Base-by-base conservation (phyloP, 2,113 vertebrate species). In the Phalacrocorax carbo region DNA sequence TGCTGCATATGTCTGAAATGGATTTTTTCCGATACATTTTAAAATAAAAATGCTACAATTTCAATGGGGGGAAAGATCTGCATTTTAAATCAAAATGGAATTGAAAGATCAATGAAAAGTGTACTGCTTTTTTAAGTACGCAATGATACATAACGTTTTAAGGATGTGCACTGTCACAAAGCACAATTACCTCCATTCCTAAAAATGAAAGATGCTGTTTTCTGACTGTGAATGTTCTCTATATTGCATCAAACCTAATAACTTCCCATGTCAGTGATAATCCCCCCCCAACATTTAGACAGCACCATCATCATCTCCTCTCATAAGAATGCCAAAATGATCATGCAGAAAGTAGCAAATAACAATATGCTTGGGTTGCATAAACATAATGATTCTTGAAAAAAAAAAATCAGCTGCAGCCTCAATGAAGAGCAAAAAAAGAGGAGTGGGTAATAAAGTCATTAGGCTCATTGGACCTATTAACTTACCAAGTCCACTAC, bases 41-140 rank as follows among this genome's bases (percentile, higher is more conserved):
- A 96, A 97, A 97, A 96, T 98, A 98, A 97, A 97, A 97, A 97
- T 93, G 97, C 64, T 78, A 97, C 95, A 93, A 97, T 98, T 98
- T 97, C 97, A 96, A 98, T 84, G 94, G 91, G 88, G 96, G 93
- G 95, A 93, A 97, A 97, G 96, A 98, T 98, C 97, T 97, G 95
- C 97, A 98, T 98, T 98, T 98, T 96, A 98, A 97, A 98, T 97
- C 97, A 96, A 97, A 98, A 96, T 49, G 92, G 96, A 98, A 97
- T 92, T 82, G 96, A 96, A 97, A 97, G 97, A 98, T 97, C 97
- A 97, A 96, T 97, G 97, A 97, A 97, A 96, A 96, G 83, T 61
- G 55, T 81, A 46, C 92, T 93, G 95, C 94, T 97, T 97, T 97
- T 97, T 90, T 94, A 97, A 98, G 97, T 87, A 90, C n/a, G 82